Evolutionary conservation across 2,797 vertebrate genomes (phyloP), one percentile per base, ranked within the genome.

Genomic region (Sebastes cheni): DNA sequence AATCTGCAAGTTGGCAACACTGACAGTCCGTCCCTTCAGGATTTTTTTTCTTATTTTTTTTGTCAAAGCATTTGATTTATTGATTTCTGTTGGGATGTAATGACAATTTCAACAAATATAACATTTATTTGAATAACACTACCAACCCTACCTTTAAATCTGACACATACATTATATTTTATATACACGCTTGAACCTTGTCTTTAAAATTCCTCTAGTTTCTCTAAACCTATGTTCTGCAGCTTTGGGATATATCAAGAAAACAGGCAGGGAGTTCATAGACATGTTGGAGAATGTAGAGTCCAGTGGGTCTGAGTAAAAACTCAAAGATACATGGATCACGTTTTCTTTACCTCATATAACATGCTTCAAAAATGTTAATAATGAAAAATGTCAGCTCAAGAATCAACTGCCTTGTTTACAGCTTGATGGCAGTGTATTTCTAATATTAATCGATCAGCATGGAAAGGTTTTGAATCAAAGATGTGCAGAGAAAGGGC

Each of bases 331-430:
- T n/a, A 34, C 22, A 59, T 39, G 18, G 34, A 59, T 29, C 25
- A 16, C 2, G 7, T 72, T 46, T 39, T 55, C 29, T 29, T 20
- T 3, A 39, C 12, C 25, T 25, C 3, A 18, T 10, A 25, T 54
- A 20, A 25, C 54, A 65, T 30, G 20, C 5, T n/a, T 32, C 22
- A 62, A 52, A 67, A 14, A 29, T 54, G 39, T 22, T 50, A 42
- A 27, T 27, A 39, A 39, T 27, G 6, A 52, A 64, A 64, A 79
- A 75, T 55, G 32, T 67, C 69, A 72, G 18, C 25, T 23, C 18
- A 59, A 56, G 8, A 79, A 25, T 70, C 6, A 20, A 4, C 6
- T 42, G 20, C 18, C 54, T 16, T 30, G 9, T 79, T 62, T 67
- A 20, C 5, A 27, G 16, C 67, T 16, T 13, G 6, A 20, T 42